Evolutionary conservation across 1,140 invertebrate genomes (phyloP).

Genomic region (Notospermus geniculatus): DNA sequence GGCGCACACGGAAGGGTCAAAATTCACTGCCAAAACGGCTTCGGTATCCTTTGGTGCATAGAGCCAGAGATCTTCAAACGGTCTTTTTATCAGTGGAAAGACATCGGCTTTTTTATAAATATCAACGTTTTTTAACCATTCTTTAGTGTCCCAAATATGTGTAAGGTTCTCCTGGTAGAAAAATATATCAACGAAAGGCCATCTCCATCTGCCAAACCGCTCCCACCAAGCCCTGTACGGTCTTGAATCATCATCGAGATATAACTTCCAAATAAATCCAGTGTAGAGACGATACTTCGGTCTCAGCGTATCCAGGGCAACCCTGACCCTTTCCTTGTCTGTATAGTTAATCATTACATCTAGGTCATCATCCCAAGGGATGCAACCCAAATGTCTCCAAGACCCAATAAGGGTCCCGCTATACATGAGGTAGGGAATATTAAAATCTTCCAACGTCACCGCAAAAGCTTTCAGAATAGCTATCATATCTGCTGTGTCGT

Average conservation of each 20-base stretch:
- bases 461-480: conserved; percentile 11
- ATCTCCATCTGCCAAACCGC: conserved; percentile 23
- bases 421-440: conserved; percentile 29
- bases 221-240: conserved; percentile 7
- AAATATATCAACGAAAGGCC: conserved; percentile 50
- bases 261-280: conserved; percentile 35
- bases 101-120: conserved; percentile 30
- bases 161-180: conserved; percentile 42
- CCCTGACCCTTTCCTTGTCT: conserved; percentile 12
- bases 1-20: conserved; percentile 7
- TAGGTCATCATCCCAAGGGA: conserved; percentile 41
- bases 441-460: conserved; percentile 7
- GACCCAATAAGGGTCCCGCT: conserved; percentile 32
- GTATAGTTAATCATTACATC: conserved; percentile 28
- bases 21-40: neutral
- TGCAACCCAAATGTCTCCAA: conserved; percentile 30
- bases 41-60: conserved; percentile 14
- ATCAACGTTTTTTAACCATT: conserved; percentile 26
- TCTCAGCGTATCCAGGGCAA: conserved; percentile 18
- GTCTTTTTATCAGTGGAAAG: conserved; percentile 34
- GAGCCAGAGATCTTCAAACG: conserved; percentile 27
- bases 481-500: no score
- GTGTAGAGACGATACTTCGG: conserved; percentile 18
- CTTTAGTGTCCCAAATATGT: conserved; percentile 38
- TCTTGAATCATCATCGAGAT: conserved; percentile 12